Evolutionary conservation across 2,888 invertebrate genomes (phyloP).

Genomic region (Thereva nobilitata): DNA sequence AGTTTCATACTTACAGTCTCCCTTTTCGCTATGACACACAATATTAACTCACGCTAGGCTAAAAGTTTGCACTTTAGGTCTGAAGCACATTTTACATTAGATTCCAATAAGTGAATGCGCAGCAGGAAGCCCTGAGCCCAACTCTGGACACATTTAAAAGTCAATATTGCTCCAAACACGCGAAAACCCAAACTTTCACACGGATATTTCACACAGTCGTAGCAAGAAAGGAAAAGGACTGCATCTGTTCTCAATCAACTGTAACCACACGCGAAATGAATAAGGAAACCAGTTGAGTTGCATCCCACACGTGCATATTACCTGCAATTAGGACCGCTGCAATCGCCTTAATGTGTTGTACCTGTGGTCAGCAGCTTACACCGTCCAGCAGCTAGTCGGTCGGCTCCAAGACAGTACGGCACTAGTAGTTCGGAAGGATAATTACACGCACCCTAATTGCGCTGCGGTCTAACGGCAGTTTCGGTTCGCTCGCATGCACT

Average conservation of each 20-base stretch:
- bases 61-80: too few species aligned
- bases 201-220: constrained; percentile 18
- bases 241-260: constrained; percentile 30
- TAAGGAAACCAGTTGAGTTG: neutral
- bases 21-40: too few species aligned
- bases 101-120: too few species aligned
- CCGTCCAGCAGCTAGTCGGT: neutral
- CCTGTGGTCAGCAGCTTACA: neutral
- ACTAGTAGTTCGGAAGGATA: too few species aligned
- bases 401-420: neutral
- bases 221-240: neutral
- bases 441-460: neutral
- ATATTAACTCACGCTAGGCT: too few species aligned
- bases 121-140: too few species aligned
- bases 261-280: constrained; percentile 23
- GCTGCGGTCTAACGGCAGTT: neutral
- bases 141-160: too few species aligned
- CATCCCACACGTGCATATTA: neutral
- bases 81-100: too few species aligned
- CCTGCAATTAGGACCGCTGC: constrained; percentile 10
- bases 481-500: neutral
- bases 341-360: constrained; percentile 13
- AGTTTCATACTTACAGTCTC: too few species aligned
- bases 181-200: constrained; percentile 1
- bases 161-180: too few species aligned